Evolutionary conservation across 2,888 invertebrate species (phyloP).

Genomic region (Emesis castigata): DNA sequence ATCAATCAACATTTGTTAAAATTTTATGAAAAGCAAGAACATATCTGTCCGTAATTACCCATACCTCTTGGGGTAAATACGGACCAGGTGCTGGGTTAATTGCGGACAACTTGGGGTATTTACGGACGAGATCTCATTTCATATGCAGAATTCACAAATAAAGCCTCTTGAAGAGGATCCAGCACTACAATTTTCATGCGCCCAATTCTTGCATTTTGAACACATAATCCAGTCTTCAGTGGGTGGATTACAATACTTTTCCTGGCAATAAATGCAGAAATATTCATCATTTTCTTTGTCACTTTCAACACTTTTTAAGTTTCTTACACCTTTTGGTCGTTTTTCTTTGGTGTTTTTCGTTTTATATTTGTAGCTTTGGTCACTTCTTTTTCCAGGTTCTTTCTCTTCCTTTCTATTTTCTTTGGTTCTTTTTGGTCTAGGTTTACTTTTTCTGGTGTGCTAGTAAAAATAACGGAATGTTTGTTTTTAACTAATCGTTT

Average conservation of each 20-base stretch:
- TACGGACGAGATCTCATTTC: slow-evolving; percentile 31
- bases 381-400: too few relatives aligned
- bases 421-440: too few relatives aligned
- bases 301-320: slow-evolving; percentile 26
- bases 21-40: not conserved
- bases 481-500: too few relatives aligned
- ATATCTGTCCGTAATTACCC: slow-evolving; percentile 20
- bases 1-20: not conserved
- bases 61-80: slow-evolving; percentile 12
- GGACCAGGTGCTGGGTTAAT: slow-evolving; percentile 31
- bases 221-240: slow-evolving; percentile 16
- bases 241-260: slow-evolving; percentile 15
- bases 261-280: slow-evolving; percentile 33
- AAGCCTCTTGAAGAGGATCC: slow-evolving; percentile 25
- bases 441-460: too few relatives aligned
- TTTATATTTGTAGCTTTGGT: not conserved
- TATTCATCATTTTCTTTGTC: slow-evolving; percentile 27
- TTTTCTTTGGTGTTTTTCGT: slow-evolving; percentile 22
- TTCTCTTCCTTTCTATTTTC: too few relatives aligned
- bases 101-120: slow-evolving; percentile 42
- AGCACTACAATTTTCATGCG: slow-evolving; percentile 32
- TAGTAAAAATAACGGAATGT: too few relatives aligned
- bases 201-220: slow-evolving; percentile 1
- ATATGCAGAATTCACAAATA: slow-evolving; percentile 28
- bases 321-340: slow-evolving; percentile 28